Base-by-base conservation (phyloP, 2,888 invertebrate species). In the Heliconius cydno region DNA sequence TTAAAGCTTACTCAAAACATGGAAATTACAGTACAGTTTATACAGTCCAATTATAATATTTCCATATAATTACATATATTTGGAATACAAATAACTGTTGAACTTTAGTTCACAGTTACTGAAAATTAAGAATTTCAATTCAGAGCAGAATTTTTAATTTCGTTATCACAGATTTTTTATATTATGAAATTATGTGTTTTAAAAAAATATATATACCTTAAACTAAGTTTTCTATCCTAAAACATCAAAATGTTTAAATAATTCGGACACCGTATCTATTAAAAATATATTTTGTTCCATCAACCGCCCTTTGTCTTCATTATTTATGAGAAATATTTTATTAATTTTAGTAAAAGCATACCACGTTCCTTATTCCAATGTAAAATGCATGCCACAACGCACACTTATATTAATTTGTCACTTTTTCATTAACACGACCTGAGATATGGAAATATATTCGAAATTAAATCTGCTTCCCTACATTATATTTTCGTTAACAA, bases 401-500 rank as follows among this genome's bases (percentile, higher is more conserved):
- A 46, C 41, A 41, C 68, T 68, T 38, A 25, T 68, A 28, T 46
- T 46, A 70, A 70, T 70, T 46, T 70, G 25, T 70, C 46, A 70
- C 15, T 70, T 46, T 70, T 41, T 70, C 70, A 70, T 70, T 46
- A 70, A 70, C 41, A 46, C 22, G 70, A 70, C 70, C 41, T 46
- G 70, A 46, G 70, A 46, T 70, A 70, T 70, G 41, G 25, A 70
- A 70, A 70, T 70, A 9, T 70, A 46, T 70, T 46, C 70, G 25
- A 25, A 70, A 70, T 70, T 70, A 28, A 46, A 70, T 46, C 6
- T 9, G 41, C 41, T 28, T 70, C 3, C 15, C 41, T 46, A 46
- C 4, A 19, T 41, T 19, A 25, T 70, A 34, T 28, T 41, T 46
- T 46, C 2, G 7, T 25, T 41, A 70, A 41, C 12, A 15, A 70